A percentile compares a stretch with the other conserved stretches of the same genome.
These are phyloP conservation scores for Pseudococcus longispinus DNA, from an alignment of 2,888 invertebrate species.

Conservation along the genomic window DNA sequence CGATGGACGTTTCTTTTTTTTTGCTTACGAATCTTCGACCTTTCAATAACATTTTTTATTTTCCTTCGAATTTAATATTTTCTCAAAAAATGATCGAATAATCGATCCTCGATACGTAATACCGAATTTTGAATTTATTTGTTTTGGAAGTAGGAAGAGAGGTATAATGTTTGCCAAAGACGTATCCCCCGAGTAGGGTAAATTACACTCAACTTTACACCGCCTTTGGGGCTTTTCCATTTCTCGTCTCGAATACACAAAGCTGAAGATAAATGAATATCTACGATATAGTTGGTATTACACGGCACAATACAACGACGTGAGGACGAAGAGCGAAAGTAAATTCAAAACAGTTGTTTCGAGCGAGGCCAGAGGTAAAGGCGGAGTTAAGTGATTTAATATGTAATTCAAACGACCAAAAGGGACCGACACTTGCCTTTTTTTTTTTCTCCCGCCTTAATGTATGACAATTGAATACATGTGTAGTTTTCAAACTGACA, in stretches of 20 bases:
- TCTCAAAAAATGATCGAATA: too few relatives aligned
- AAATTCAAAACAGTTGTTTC: not conserved
- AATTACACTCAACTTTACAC: not conserved
- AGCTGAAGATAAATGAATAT: not conserved
- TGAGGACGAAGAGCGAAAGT: not conserved
- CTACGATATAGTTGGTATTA: not conserved
- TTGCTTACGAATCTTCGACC: too few relatives aligned
- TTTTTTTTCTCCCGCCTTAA: not conserved
- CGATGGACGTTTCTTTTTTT: too few relatives aligned
- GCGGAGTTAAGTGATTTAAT: constrained; percentile 17
- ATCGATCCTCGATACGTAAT: too few relatives aligned
- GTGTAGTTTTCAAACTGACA: too few relatives aligned
- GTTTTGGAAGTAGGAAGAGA: not conserved
- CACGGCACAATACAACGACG: not conserved
- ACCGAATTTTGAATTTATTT: too few relatives aligned
- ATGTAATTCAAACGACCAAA: not conserved
- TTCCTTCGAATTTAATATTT: too few relatives aligned
- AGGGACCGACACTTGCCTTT: not conserved
- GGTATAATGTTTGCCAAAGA: not conserved
- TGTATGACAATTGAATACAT: too few relatives aligned
- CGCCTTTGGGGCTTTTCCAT: not conserved
- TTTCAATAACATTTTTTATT: too few relatives aligned
- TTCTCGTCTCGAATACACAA: not conserved
- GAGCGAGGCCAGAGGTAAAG: not conserved
- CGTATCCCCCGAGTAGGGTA: not conserved